These are phyloP conservation scores for Euthynnus affinis DNA, from an alignment of 2,797 vertebrate species.

Conservation along the genomic window DNA sequence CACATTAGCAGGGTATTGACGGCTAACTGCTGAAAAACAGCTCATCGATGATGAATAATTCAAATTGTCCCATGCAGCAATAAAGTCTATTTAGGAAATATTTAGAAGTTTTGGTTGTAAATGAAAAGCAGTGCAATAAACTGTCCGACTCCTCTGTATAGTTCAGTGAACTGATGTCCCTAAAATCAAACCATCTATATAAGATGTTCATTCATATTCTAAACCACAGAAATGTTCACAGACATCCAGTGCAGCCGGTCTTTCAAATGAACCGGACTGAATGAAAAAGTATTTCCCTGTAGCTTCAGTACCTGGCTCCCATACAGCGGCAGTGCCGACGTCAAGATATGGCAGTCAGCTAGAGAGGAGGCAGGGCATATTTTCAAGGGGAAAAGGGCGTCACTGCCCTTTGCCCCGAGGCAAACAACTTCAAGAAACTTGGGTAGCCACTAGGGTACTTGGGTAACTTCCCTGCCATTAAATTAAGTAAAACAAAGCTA, in stretches of 20 bases:
- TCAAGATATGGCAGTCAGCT: conserved; percentile 89
- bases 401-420: conserved; percentile 72
- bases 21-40: neutral
- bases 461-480: no score
- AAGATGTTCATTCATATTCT: neutral
- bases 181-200: neutral
- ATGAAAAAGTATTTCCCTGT: neutral
- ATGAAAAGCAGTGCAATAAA: neutral
- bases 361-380: conserved; percentile 81
- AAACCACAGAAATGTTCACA: neutral
- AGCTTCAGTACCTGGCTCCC: conserved; percentile 29
- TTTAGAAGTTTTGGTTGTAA: conserved; percentile 1
- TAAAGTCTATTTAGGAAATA: neutral
- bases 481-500: accelerated
- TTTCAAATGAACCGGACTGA: neutral
- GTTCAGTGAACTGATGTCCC: neutral
- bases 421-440: conserved; percentile 62
- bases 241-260: neutral
- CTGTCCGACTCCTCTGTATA: neutral
- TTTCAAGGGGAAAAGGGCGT: conserved; percentile 83
- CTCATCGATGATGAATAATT: neutral
- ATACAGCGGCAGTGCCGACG: conserved; percentile 74
- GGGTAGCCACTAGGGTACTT: no score
- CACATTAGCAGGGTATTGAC: neutral
- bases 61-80: neutral